These are phyloP conservation scores for Rhincodon typus DNA, from an alignment of 2,797 vertebrate species.

Conservation along the genomic window DNA sequence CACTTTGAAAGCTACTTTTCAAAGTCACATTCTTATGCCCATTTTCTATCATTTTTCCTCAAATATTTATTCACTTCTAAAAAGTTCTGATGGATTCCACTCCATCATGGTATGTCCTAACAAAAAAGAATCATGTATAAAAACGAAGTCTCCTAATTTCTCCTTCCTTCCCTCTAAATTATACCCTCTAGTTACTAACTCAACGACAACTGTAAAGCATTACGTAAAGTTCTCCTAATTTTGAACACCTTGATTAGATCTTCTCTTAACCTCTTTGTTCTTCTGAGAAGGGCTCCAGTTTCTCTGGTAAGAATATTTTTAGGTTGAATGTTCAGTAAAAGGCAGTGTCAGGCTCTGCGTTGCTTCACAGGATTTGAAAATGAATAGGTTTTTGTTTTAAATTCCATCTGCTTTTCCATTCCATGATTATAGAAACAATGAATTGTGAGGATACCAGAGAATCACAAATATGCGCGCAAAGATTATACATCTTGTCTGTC, in stretches of 20 bases:
- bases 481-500: not conserved
- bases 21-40: too few species aligned
- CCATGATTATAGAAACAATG: slow-evolving; percentile 30
- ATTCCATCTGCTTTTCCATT: slow-evolving; percentile 15
- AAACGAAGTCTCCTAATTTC: too few species aligned
- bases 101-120: too few species aligned
- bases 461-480: not conserved
- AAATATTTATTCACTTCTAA: too few species aligned
- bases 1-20: too few species aligned
- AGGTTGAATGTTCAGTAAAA: slow-evolving; percentile 1
- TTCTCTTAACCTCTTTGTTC: not conserved
- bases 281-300: not conserved
- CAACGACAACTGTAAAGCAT: not conserved
- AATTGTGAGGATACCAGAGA: slow-evolving; percentile 24
- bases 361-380: slow-evolving; percentile 11
- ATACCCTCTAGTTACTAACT: not conserved
- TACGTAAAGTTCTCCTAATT: not conserved
- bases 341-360: not conserved
- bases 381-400: slow-evolving; percentile 33
- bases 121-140: too few species aligned
- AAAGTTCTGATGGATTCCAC: too few species aligned
- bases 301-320: not conserved
- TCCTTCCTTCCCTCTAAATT: too few species aligned
- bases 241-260: not conserved
- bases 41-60: too few species aligned